Evolutionary conservation across 2,113 vertebrate species (phyloP).

Genomic region (Sceloporus tristichus): DNA sequence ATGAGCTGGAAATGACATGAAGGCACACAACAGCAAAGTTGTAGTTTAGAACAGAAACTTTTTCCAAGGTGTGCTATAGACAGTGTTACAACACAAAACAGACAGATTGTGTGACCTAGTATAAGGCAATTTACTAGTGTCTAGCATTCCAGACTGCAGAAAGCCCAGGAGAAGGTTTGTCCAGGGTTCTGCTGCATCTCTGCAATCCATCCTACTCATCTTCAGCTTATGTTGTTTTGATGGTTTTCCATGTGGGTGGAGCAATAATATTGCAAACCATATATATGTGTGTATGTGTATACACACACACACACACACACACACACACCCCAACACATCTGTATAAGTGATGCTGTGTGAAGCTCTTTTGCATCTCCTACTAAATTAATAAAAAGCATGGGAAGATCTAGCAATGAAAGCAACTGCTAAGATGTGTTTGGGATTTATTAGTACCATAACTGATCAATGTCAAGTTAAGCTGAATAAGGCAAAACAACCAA

Average conservation of each 20-base stretch:
- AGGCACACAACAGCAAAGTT: too few relatives aligned
- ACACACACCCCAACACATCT: background rate
- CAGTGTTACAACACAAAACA: background rate
- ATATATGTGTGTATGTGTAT: too few relatives aligned
- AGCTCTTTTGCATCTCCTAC: background rate
- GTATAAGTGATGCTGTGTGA: background rate
- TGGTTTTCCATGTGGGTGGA: too few relatives aligned
- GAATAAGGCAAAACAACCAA: background rate
- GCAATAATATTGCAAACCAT: too few relatives aligned
- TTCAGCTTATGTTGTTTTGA: background rate
- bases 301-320: too few relatives aligned
- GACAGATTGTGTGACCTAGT: background rate
- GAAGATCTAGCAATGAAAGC: background rate
- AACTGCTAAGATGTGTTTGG: background rate
- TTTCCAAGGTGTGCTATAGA: too few relatives aligned
- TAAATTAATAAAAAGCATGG: too few relatives aligned
- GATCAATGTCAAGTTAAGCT: background rate
- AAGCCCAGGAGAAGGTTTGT: background rate
- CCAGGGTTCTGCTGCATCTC: background rate
- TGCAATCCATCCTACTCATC: background rate
- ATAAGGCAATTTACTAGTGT: background rate
- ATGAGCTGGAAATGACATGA: too few relatives aligned
- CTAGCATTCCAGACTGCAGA: too few relatives aligned
- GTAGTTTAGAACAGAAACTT: too few relatives aligned
- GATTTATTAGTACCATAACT: conserved; percentile 1